These are phyloP conservation scores for Spilarctia lutea DNA, from an alignment of 2,888 invertebrate genomes.

Conservation along the genomic window DNA sequence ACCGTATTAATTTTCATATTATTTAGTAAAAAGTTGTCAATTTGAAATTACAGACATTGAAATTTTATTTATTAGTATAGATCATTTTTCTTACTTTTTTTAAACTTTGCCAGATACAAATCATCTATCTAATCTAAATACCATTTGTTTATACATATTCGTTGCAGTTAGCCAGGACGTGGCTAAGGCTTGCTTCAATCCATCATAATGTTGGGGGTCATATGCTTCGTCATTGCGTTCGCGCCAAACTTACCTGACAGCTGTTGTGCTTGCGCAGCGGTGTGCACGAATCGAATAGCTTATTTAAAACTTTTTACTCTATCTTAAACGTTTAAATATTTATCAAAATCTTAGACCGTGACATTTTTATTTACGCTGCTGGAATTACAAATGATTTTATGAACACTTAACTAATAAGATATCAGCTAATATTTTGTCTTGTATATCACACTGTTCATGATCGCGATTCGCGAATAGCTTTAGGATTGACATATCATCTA, in stretches of 20 bases:
- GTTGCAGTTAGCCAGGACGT: constrained; percentile 47
- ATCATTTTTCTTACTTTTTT: no score
- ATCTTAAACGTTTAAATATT: constrained; percentile 65
- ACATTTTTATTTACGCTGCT: constrained; percentile 52
- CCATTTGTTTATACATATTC: constrained; percentile 26
- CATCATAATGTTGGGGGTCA: constrained; percentile 66
- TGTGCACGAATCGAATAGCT: constrained; percentile 62
- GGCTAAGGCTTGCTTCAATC: constrained; percentile 60
- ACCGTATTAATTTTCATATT: no score
- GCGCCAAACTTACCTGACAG: constrained; percentile 64
- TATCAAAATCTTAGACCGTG: constrained; percentile 60
- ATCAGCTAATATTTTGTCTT: constrained; percentile 6
- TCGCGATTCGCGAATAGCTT: neutral
- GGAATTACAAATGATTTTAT: constrained; percentile 40
- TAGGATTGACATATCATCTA: neutral
- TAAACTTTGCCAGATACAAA: neutral
- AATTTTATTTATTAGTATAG: no score
- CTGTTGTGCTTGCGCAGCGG: constrained; percentile 53
- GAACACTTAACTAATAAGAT: constrained; percentile 32
- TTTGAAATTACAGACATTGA: no score
- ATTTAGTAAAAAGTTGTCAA: no score
- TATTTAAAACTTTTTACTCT: constrained; percentile 57
- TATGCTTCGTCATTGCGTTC: constrained; percentile 66
- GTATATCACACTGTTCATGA: neutral
- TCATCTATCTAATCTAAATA: neutral